phyloP scores from a whole-genome alignment of 1,140 invertebrate genomes.

The Whitmania pigra region DNA sequence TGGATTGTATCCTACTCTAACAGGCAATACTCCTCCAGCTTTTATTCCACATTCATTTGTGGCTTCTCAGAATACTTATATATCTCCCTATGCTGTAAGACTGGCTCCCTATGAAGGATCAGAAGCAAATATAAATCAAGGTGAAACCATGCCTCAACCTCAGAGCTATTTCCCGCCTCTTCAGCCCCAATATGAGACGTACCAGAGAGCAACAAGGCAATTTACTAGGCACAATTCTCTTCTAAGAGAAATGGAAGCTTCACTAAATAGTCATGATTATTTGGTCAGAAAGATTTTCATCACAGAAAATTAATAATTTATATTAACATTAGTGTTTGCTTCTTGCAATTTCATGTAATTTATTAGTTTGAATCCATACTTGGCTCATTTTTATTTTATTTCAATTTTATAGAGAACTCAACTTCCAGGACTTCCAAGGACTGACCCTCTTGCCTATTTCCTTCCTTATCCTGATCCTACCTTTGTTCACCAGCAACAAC shows the following conservation, averaged over 20 bases:
- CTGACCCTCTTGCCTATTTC: too few species aligned
- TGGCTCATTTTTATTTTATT: too few species aligned
- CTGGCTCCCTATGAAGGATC: neutral
- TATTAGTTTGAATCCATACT: too few species aligned
- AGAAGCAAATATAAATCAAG: neutral
- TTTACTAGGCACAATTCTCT: slow-evolving; percentile 1
- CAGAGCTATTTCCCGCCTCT: neutral
- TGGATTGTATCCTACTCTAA: neutral
- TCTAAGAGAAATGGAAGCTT: slow-evolving; percentile 6
- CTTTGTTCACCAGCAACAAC: too few species aligned
- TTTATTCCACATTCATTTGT: neutral
- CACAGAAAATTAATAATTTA: too few species aligned
- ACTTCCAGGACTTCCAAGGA: too few species aligned
- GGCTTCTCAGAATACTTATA: slow-evolving; percentile 5
- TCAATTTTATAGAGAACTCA: too few species aligned
- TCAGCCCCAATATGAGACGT: neutral
- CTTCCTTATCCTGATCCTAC: too few species aligned
- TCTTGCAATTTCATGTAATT: too few species aligned
- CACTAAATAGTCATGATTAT: slow-evolving; percentile 1
- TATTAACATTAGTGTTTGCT: too few species aligned
- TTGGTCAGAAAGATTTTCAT: neutral
- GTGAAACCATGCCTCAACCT: neutral
- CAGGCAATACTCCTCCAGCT: neutral
- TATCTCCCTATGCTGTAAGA: neutral
- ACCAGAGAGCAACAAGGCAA: slow-evolving; percentile 9